Percentiles rank a stretch among this genome's conserved stretches.
These are phyloP conservation scores for Sterrhoptilus dennistouni DNA, from an alignment of 2,113 vertebrate genomes.

Conservation along the genomic window DNA sequence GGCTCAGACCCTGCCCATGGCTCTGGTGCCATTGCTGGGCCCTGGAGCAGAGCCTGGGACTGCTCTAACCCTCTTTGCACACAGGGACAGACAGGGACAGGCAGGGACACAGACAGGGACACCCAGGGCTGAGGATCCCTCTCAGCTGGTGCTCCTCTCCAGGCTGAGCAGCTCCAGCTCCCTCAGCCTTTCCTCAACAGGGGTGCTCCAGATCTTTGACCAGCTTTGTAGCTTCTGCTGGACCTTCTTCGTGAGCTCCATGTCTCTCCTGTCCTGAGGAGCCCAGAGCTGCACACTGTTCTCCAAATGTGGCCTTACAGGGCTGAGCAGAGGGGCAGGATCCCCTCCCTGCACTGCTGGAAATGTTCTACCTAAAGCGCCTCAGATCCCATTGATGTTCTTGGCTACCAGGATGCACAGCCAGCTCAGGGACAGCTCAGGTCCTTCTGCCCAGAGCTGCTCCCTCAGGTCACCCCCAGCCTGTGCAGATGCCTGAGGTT, in stretches of 20 bases:
- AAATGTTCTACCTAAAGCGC: background rate
- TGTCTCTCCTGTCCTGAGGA: background rate
- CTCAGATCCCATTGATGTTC: background rate
- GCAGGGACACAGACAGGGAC: too few species aligned
- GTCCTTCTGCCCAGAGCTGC: background rate
- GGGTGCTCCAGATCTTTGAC: too few species aligned
- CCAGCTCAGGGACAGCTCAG: background rate
- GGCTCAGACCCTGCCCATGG: too few species aligned
- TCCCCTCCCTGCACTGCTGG: background rate
- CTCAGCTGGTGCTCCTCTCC: background rate
- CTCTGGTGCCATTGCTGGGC: too few species aligned
- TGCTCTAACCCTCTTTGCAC: too few species aligned
- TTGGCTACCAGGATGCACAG: background rate
- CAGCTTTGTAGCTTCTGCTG: rapidly evolving
- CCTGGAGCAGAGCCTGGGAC: too few species aligned
- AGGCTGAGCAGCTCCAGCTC: background rate
- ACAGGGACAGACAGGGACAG: background rate
- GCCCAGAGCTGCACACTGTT: rapidly evolving
- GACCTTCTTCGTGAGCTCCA: rapidly evolving
- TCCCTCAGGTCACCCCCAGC: background rate
- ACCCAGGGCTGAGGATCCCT: background rate
- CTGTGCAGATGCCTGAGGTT: background rate
- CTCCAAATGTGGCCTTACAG: background rate
- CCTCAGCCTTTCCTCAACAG: background rate
- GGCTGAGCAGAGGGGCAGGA: background rate